Evolutionary conservation across 2,888 invertebrate species (phyloP), one percentile per base, ranked within the genome.

Genomic region (Apotomis turbidana): DNA sequence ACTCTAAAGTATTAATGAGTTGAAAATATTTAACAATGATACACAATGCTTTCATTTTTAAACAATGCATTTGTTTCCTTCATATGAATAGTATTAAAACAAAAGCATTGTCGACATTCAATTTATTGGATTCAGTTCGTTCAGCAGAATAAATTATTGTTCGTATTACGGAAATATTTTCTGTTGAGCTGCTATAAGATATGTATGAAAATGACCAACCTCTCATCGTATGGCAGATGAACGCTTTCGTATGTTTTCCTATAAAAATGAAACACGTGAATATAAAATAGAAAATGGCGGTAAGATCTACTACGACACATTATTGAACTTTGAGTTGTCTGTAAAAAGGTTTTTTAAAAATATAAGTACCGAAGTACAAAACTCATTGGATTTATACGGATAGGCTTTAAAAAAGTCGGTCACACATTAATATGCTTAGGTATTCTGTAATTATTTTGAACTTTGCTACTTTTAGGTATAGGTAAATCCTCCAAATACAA

Each of bases 191-290:
- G 46, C 68, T 58, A 55, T 55, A 67, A 10, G 38, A 66, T 68
- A 71, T 75, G 61, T 68, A 60, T 68, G 77, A 44, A 75, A 71
- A 84, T 84, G 83, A 85, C 90, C 78, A 89, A 92, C 91, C 91
- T 92, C 73, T 85, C 80, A 76, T 90, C 90, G 81, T 84, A 90
- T 87, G 90, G 88, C 44, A 90, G 90, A 61, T 80, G 83, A 74
- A 84, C 85, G 78, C 89, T 90, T 87, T 90, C 91, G 77, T 84
- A 90, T 87, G 86, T 84, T 54, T 76, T 79, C 80, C 79, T 79
- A 83, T 75, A 79, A 80, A 76, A 84, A 81, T 83, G 70, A 69
- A 67, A 64, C 67, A 74, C 58, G 67, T 75, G 69, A 73, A 64
- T 69, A 64, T 79, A 78, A 57, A 15, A 57, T 62, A 58, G 10